Percentiles rank a stretch among this genome's conserved stretches.
phyloP scores from a whole-genome alignment of 2,113 vertebrate genomes.

The Pachypanchax playfairii region DNA sequence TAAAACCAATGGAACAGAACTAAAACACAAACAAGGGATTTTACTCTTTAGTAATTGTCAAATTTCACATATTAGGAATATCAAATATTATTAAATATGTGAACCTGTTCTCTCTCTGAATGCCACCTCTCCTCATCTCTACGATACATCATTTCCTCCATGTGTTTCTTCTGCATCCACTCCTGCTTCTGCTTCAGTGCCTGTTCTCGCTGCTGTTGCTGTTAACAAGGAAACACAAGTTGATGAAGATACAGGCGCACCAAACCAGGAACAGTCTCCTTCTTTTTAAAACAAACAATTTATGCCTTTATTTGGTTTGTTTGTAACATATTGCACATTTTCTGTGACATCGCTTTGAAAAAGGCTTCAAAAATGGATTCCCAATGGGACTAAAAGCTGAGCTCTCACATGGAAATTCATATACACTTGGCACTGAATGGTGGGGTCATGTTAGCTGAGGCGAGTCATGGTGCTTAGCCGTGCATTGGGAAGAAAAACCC shows the following conservation, averaged over 20 bases:
- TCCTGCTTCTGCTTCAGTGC: slow-evolving; percentile 90
- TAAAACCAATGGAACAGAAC: not conserved
- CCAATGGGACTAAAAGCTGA: not conserved
- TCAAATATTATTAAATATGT: slow-evolving; percentile 4
- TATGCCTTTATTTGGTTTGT: too few species aligned
- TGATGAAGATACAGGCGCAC: not conserved
- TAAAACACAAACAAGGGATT: slow-evolving; percentile 13
- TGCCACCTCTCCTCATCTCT: slow-evolving; percentile 91
- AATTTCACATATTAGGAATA: too few species aligned
- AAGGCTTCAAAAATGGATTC: not conserved
- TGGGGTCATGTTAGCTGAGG: slow-evolving; percentile 48
- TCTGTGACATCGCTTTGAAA: not conserved
- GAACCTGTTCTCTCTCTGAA: slow-evolving; percentile 93
- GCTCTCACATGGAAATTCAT: not conserved
- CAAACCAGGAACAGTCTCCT: not conserved
- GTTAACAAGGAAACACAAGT: slow-evolving; percentile 52
- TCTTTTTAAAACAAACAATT: too few species aligned
- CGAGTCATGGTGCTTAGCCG: slow-evolving; percentile 49
- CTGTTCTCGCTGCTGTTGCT: slow-evolving; percentile 35
- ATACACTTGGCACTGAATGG: slow-evolving; percentile 26
- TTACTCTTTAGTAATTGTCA: not conserved
- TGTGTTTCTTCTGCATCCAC: slow-evolving; percentile 89
- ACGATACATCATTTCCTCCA: slow-evolving; percentile 86
- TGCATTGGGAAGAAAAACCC: slow-evolving; percentile 25
- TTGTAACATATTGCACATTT: too few species aligned